Percentiles rank a stretch among this genome's conserved stretches.
These are phyloP conservation scores for Phenganax stokvisi DNA, from an alignment of 92 coral and sea anemone genomes.

Conservation along the genomic window DNA sequence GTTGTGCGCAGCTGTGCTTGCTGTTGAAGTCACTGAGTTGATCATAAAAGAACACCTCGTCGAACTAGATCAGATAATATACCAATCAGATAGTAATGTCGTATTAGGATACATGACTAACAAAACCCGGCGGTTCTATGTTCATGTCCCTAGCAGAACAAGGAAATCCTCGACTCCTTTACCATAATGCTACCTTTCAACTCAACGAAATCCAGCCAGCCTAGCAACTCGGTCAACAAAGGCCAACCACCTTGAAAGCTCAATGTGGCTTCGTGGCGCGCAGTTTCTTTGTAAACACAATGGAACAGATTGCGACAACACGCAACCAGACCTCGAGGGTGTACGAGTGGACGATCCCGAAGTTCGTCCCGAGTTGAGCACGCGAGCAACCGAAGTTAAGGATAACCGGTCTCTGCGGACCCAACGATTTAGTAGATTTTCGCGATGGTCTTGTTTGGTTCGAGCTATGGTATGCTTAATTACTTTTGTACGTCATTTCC, in stretches of 20 bases:
- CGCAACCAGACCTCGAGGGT: background rate
- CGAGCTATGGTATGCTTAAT: background rate
- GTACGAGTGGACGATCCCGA: conserved; percentile 34
- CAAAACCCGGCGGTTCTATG: too few species aligned
- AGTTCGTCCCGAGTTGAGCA: conserved; percentile 27
- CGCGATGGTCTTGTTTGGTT: conserved; percentile 29
- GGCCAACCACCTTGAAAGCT: conserved; percentile 29
- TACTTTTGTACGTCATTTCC: background rate
- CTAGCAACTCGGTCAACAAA: conserved; percentile 33
- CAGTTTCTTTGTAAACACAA: conserved; percentile 37
- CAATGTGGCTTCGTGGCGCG: conserved; percentile 35
- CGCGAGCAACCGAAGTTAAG: conserved; percentile 18
- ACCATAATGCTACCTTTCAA: conserved; percentile 38
- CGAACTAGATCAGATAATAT: background rate
- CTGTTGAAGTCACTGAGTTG: conserved; percentile 37
- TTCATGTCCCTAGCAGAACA: conserved; percentile 45
- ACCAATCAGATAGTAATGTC: too few species aligned
- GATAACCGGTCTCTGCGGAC: background rate
- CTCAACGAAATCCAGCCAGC: conserved; percentile 41
- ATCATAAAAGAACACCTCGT: too few species aligned
- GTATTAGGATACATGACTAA: too few species aligned
- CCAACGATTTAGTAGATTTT: conserved; percentile 40
- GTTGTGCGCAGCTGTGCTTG: conserved; percentile 48
- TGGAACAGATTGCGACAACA: background rate
- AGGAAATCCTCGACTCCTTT: conserved; percentile 32